Evolutionary conservation across 2,113 vertebrate genomes (phyloP).

Genomic region (Upupa epops): DNA sequence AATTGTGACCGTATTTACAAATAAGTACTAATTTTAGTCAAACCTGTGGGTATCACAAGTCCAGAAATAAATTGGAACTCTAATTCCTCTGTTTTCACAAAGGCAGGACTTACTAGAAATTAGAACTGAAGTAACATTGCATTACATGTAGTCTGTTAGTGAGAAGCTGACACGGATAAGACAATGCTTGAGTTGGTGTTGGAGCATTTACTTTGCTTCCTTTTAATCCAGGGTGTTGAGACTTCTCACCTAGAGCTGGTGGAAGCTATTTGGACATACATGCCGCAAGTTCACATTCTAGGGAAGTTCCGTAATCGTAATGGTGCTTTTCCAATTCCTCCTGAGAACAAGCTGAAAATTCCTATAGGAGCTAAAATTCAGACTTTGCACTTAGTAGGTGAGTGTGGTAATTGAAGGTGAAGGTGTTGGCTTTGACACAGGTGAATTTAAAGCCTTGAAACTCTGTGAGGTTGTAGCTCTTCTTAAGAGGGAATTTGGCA

Average conservation of each 20-base stretch:
- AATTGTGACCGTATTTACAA: background rate
- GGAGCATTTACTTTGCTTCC: conserved; percentile 32
- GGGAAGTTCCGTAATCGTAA: conserved; percentile 99
- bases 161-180: background rate
- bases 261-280: conserved; percentile 99
- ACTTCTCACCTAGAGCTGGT: conserved; percentile 97
- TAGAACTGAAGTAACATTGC: background rate
- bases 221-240: conserved; percentile 88
- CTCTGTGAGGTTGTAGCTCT: background rate
- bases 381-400: conserved; percentile 97
- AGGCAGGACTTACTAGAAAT: background rate
- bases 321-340: conserved; percentile 96
- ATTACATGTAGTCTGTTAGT: background rate
- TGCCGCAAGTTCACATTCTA: conserved; percentile 99
- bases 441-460: conserved; percentile 5
- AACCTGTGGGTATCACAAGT: background rate
- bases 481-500: background rate
- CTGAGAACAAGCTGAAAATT: conserved; percentile 98
- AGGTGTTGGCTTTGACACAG: background rate
- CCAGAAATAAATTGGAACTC: background rate
- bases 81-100: background rate
- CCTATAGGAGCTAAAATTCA: conserved; percentile 98
- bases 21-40: background rate
- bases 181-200: conserved; percentile 6
- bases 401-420: conserved; percentile 64